Base-by-base conservation (phyloP, 2,113 vertebrate species). In the Catharus minimus region DNA sequence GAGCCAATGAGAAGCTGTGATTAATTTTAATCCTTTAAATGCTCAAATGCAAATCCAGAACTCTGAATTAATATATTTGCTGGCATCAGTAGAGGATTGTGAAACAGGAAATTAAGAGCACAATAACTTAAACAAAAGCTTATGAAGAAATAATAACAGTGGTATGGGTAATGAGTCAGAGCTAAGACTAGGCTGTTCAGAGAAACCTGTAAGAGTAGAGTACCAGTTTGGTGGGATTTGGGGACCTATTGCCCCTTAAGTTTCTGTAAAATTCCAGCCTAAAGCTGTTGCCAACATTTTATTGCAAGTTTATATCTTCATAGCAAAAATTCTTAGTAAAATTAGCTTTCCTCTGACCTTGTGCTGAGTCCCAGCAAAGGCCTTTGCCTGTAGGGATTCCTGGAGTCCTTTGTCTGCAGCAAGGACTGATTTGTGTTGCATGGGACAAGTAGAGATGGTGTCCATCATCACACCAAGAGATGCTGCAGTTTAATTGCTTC, bases 21-120 rank as follows among this genome's bases (percentile, higher is more conserved):
- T 88, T 87, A 57, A 79, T 82, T 94, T 95, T 90, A 95, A 95
- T 91, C 68, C 65, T 86, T 74, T 75, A 67, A 86, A 86, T 73
- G 49, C 57, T 86, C 76, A 50, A 85, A 92, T 90, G 88, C 76
- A 95, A 92, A 95, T 78, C 56, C 89, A 94, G 82, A 85, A 84
- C 82, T 89, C 56, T 77, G 77, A 66, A 84, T 94, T 83, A 91
- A 78, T 86, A 86, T 75, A 86, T 91, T 93, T 61, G 47, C 61
- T 94, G 92, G 88, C 88, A 88, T 90, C 76, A 20, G 93, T n/a
- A 36, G 82, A 86, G 76, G 88, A 74, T 96, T 96, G 92, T 81
- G 82, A 94, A 96, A 95, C 82, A 95, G 94, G 92, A 96, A 95
- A 95, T 92, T 88, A 94, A 94, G 92, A 93, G 49, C 72, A 95